These are phyloP conservation scores for Corticium candelabrum DNA, from an alignment of 37 sponge, comb jelly and placozoan species.

Conservation along the genomic window DNA sequence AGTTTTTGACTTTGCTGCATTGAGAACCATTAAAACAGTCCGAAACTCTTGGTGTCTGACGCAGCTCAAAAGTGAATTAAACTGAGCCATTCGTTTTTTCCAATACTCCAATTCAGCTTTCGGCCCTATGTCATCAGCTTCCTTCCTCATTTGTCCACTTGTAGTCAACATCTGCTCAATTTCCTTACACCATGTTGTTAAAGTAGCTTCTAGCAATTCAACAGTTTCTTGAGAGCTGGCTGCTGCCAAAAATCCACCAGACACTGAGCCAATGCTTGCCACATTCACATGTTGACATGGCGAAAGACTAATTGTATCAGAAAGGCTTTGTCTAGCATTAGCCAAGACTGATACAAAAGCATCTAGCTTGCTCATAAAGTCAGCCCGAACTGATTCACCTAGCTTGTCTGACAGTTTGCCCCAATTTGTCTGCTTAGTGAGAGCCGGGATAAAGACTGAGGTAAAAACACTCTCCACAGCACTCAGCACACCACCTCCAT, in stretches of 20 bases:
- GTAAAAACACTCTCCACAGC: conserved; percentile 68
- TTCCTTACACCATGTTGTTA: conserved; percentile 79
- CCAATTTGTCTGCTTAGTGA: conserved; percentile 57
- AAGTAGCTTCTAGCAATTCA: conserved; percentile 68
- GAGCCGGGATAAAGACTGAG: conserved; percentile 68
- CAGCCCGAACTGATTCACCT: conserved; percentile 28
- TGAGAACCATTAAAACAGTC: conserved; percentile 67
- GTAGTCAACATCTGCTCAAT: conserved; percentile 67
- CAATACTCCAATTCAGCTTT: conserved; percentile 94
- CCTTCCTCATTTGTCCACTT: conserved; percentile 97
- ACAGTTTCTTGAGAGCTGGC: conserved; percentile 67
- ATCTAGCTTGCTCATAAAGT: conserved; percentile 70
- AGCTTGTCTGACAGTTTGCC: conserved; percentile 55
- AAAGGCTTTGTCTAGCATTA: conserved; percentile 82
- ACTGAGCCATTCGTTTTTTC: conserved; percentile 96
- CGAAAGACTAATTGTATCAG: conserved; percentile 60
- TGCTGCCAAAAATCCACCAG: conserved; percentile 55
- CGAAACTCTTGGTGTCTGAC: conserved; percentile 73
- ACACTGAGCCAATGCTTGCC: conserved; percentile 25
- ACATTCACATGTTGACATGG: conserved; percentile 20
- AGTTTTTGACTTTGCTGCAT: conserved; percentile 86
- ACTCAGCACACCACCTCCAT: conserved; percentile 73
- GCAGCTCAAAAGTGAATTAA: conserved; percentile 83
- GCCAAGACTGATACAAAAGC: conserved; percentile 74
- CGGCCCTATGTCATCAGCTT: conserved; percentile 90